Percentiles rank a stretch among this genome's conserved stretches.
Conservation (phyloP, 1,140 invertebrate genomes). For the Zaprionus vittiger region DNA sequence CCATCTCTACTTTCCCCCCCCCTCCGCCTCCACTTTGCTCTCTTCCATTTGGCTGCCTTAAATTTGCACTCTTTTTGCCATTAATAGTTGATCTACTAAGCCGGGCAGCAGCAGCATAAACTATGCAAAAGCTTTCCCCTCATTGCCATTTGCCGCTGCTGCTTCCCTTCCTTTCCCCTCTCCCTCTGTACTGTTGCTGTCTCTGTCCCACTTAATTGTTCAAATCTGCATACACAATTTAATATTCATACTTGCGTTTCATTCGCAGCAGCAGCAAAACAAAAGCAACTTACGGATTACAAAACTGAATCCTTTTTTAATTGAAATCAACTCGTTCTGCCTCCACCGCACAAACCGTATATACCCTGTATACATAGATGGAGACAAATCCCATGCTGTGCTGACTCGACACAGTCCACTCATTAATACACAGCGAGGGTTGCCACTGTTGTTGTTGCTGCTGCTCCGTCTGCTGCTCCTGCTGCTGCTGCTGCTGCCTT, state of each 20-base stretch:
- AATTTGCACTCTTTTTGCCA: constrained; percentile 70
- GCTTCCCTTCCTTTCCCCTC: not conserved
- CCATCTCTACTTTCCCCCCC: not conserved
- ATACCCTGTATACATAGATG: constrained; percentile 39
- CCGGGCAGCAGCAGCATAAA: constrained; percentile 61
- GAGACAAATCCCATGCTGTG: constrained; percentile 21
- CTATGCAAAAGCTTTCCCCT: constrained; percentile 76
- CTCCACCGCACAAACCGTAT: not conserved
- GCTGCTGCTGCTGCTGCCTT: constrained; percentile 21
- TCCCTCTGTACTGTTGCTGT: constrained; percentile 21
- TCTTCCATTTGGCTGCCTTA: constrained; percentile 47
- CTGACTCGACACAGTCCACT: constrained; percentile 47
- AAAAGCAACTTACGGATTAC: constrained; percentile 57
- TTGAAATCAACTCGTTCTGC: constrained; percentile 62
- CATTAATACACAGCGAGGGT: constrained; percentile 61
- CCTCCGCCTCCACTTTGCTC: no score
- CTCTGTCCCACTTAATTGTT: constrained; percentile 59
- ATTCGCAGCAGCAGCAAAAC: constrained; percentile 42
- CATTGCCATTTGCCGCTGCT: constrained; percentile 58
- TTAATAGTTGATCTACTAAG: constrained; percentile 81
- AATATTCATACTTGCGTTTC: constrained; percentile 80
- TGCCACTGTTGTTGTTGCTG: constrained; percentile 5
- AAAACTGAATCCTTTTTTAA: constrained; percentile 82
- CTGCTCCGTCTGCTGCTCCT: not conserved
- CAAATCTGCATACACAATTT: constrained; percentile 76